phyloP scores from a whole-genome alignment of 2,113 vertebrate species.

The Capreolus pygargus region DNA sequence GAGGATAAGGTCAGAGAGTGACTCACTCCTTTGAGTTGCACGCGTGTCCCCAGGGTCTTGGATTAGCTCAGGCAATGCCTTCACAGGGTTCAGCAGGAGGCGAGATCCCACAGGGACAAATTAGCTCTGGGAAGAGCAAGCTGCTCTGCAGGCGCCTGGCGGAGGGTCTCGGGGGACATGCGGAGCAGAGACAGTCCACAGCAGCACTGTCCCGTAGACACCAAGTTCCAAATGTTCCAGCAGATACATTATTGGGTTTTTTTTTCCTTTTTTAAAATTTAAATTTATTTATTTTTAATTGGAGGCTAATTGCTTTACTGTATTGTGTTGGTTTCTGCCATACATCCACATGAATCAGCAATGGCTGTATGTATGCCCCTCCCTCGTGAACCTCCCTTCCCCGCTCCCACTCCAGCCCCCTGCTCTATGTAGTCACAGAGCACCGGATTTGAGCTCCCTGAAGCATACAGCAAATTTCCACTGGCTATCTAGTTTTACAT shows the following conservation, averaged over 20 bases:
- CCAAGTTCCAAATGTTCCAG: background rate
- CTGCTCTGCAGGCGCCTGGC: constrained; percentile 36
- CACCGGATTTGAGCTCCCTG: background rate
- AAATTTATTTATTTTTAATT: background rate
- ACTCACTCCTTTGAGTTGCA: constrained; percentile 51
- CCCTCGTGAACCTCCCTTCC: background rate
- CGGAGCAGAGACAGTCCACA: background rate
- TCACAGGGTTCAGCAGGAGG: constrained; percentile 63
- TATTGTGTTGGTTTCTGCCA: background rate
- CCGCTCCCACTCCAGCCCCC: background rate
- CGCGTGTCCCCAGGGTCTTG: constrained; percentile 38
- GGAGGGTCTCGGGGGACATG: background rate
- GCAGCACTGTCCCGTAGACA: background rate
- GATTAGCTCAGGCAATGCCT: constrained; percentile 67
- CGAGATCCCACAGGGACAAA: constrained; percentile 65
- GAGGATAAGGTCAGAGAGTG: constrained; percentile 46
- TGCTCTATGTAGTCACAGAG: background rate
- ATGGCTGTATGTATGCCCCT: background rate
- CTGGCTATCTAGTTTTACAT: background rate
- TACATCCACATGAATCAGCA: background rate
- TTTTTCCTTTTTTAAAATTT: background rate
- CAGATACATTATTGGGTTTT: background rate
- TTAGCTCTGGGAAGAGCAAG: constrained; percentile 63
- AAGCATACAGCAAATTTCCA: background rate
- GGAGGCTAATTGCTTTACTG: background rate